Percentiles rank a stretch among this genome's conserved stretches.
Conservation (phyloP, 2,888 invertebrate genomes). For the Muscina levida region DNA sequence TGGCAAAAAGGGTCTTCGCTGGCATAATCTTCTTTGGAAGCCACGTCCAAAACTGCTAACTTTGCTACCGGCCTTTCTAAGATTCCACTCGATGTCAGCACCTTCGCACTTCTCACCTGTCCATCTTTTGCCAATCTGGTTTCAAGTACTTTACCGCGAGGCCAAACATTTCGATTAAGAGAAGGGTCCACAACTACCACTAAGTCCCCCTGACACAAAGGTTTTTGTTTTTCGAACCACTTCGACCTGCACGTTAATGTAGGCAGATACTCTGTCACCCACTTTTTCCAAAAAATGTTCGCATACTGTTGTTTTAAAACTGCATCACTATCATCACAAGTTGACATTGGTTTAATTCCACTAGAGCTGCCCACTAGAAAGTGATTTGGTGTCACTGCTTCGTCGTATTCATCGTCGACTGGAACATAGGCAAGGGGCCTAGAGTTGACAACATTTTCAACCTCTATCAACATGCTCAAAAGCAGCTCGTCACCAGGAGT, state of each 20-base stretch:
- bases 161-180: conserved; percentile 49
- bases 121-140: conserved; percentile 54
- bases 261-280: conserved; percentile 39
- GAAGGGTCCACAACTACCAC: conserved; percentile 44
- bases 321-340: conserved; percentile 13
- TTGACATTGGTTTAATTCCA: conserved; percentile 41
- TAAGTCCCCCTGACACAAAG: conserved; percentile 39
- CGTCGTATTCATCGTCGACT: conserved; percentile 15
- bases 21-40: not conserved
- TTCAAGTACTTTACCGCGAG: conserved; percentile 49
- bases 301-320: conserved; percentile 46
- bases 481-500: conserved; percentile 28
- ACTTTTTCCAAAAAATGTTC: conserved; percentile 28
- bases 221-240: conserved; percentile 35
- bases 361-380: conserved; percentile 41
- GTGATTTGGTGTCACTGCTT: conserved; percentile 42
- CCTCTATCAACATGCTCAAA: conserved; percentile 4
- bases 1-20: not conserved
- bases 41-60: not conserved
- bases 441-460: conserved; percentile 11
- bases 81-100: not conserved
- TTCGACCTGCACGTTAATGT: conserved; percentile 30
- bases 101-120: conserved; percentile 44
- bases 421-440: conserved; percentile 38
- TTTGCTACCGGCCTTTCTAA: not conserved